Base-by-base conservation (phyloP, 2,888 invertebrate species). In the Aphodius granarius region DNA sequence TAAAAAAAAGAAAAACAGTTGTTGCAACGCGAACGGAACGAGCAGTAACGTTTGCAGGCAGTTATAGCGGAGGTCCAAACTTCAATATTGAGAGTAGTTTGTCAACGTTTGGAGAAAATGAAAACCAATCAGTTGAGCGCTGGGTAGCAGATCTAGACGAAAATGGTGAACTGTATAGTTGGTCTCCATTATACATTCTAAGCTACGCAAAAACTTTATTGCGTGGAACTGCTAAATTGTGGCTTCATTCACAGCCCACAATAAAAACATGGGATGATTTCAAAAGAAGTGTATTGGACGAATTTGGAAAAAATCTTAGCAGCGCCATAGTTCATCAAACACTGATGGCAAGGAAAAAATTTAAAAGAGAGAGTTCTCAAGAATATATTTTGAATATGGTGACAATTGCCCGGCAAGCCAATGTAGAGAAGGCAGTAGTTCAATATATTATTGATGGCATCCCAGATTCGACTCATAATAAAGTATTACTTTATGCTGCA, bases 381-480 rank as follows among this genome's bases (percentile, higher is more conserved):
- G 82, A 85, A 21, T 85, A 84, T 71, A 83, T 84, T 63, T 74
- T 83, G 0, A 64, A 73, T 17, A 84, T 84, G 83, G 83, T 81
- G 73, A 83, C 84, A 73, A 71, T 83, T 6, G 83, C 84, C 9
- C 73, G 79, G 0, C 81, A 83, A 63, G 83, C 80, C 2, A 76
- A 78, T 4, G 76, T 84, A 22, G 84, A 85, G 78, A 83, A 82
- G 21, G 79, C 63, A 70, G 80, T 84, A 1, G 84, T 83, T 3
- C 83, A 83, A 63, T 85, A 84, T 74, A 80, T 84, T 0, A 83
- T 85, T 4, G 83, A 85, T 76, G 84, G 83, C 4, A 83, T 85
- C 15, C 71, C 66, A 2, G 79, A 18, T n/a, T n/a, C n/a, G n/a
- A n/a, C n/a, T n/a, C n/a, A 64, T 16, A 64, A 17, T 16, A 64